phyloP scores from a whole-genome alignment of 2,113 vertebrate genomes.

The Psilopogon haemacephalus region DNA sequence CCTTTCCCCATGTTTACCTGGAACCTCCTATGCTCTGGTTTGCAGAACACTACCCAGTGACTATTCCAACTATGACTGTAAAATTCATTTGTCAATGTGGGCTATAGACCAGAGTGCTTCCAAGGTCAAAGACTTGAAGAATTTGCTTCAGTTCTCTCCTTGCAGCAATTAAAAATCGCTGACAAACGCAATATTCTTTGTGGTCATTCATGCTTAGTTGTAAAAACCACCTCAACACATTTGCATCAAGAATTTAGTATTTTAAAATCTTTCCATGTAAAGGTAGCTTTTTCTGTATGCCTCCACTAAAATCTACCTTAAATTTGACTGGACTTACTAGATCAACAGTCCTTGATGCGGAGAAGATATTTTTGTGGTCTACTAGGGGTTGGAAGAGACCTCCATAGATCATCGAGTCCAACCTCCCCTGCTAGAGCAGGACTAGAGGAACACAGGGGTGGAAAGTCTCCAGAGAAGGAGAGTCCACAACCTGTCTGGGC shows the following conservation, averaged over 20 bases:
- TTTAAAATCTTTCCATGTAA: not conserved
- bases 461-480: no score
- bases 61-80: not conserved
- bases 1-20: no score
- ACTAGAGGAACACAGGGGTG: no score
- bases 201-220: not conserved
- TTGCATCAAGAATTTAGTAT: not conserved
- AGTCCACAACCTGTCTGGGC: no score
- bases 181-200: not conserved
- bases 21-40: no score
- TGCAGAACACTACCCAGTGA: not conserved
- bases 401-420: no score
- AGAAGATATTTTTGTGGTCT: constrained; percentile 47
- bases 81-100: not conserved
- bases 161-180: not conserved
- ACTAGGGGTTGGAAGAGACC: not conserved
- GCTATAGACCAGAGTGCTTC: not conserved
- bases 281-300: not conserved
- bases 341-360: not conserved
- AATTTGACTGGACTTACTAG: not conserved
- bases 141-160: not conserved
- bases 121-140: not conserved
- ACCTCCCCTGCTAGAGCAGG: no score
- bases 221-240: not conserved
- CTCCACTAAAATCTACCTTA: not conserved